Evolutionary conservation across 1,140 invertebrate species (phyloP), one percentile per base, ranked within the genome.

Genomic region (Lasaia peninsularis): DNA sequence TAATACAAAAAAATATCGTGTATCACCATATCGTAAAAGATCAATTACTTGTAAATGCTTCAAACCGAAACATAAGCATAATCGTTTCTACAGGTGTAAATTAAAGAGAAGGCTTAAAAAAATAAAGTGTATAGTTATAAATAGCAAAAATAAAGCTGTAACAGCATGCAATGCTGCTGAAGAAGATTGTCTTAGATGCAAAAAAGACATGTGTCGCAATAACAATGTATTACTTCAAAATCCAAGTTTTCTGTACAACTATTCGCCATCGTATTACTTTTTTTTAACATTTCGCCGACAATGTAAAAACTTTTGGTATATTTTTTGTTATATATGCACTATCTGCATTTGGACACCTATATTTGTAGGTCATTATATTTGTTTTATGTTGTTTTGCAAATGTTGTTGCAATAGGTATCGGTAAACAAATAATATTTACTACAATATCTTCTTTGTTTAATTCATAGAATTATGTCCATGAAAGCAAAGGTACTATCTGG

Each of bases 371-470:
- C 61, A 50, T 14, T 73, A 65, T 51, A n/a, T 67, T 8, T 67
- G 60, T 1, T 48, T 24, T 18, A 20, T 48, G 20, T 48, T 48
- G 44, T 21, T 48, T 48, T 48, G 44, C 18, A 48, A 48, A 48
- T 48, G 44, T 48, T 44, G 40, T 44, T 44, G 40, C 14, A 18
- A 44, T 3, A 18, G 18, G 16, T 44, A 44, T 4, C 16, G 16
- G 9, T 44, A 51, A 91, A 93, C 51, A 91, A 91, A 71, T 28
- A 28, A 28, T 28, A 28, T 28, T 0, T 24, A 24, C 8, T 28
- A 28, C 24, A 28, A n/a, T n/a, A n/a, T n/a, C n/a, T n/a, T n/a
- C 8, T 7, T 28, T 28, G 24, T 28, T 28, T 28, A 28, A 28
- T 28, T 28, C 8, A 28, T 28, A 0, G 24, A 28, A 28, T 28